Evolutionary conservation across 2,113 vertebrate genomes (phyloP), one percentile per base, ranked within the genome.

Genomic region (Jacana jacana): DNA sequence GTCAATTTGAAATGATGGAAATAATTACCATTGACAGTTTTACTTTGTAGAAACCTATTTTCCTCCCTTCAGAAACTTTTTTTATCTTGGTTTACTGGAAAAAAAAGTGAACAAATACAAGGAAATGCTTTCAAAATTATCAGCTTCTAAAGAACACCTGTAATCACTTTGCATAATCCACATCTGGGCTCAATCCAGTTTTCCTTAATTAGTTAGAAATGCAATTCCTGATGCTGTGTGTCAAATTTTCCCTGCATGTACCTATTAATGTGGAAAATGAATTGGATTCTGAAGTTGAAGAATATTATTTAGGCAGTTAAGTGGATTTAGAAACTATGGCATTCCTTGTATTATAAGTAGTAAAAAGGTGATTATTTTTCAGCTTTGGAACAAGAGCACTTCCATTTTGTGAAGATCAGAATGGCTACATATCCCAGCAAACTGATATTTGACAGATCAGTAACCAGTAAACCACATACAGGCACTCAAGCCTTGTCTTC

Each of bases 111-210:
- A 70, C 44, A 80, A 97, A 91, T 85, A 91, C 91, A 93, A 96
- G 95, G 69, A 95, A 95, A 94, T 92, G 63, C 87, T 97, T 95
- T 97, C 86, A 86, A 93, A 93, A 94, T 94, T 93, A 97, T 97
- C 93, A 95, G 84, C 76, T 88, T 88, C 93, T 84, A 93, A 95
- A 94, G 96, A 95, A 79, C 63, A 93, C 81, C 66, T 91, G 88
- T 95, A 96, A 97, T 95, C 89, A 92, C 73, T 95, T 96, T 94
- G 86, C 82, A 93, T 95, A 96, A 94, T 91, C 79, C 93, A 88
- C 92, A 93, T 94, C 88, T 96, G 91, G 90, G 95, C 60, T 96
- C 79, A 88, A 51, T 95, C 88, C 91, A 93, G 86, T 80, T 94
- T 97, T 89, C 73, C 91, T 93, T 91, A 94, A 96, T 94, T 95